Percentiles rank a stretch among this genome's conserved stretches.
Conservation (phyloP, 2,797 vertebrate genomes). For the Pteronotus mesoamericanus region DNA sequence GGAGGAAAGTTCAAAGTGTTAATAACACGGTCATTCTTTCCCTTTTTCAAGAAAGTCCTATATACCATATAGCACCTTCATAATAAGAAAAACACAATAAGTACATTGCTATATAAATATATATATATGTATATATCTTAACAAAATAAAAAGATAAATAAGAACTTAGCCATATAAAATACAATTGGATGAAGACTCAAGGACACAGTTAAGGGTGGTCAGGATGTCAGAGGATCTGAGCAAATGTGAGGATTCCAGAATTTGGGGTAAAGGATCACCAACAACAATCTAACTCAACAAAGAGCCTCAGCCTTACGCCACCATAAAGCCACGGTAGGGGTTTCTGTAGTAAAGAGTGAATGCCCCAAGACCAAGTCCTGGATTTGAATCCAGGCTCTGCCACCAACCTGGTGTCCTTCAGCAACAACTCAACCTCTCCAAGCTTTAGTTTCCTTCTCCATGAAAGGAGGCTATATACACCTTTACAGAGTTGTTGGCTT, state of each 20-base stretch:
- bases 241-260: not conserved
- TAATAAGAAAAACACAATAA: not conserved
- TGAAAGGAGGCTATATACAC: not conserved
- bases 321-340: fast-evolving
- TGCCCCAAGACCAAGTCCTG: not conserved
- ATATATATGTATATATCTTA: no score
- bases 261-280: not conserved
- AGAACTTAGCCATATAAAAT: not conserved
- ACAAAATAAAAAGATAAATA: not conserved
- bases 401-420: not conserved
- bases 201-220: not conserved
- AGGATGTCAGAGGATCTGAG: not conserved
- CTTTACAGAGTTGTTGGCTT: not conserved
- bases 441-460: not conserved
- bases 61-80: not conserved
- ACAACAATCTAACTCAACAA: not conserved
- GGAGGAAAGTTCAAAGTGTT: not conserved
- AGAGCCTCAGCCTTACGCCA: not conserved
- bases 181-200: not conserved
- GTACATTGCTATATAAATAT: not conserved
- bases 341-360: not conserved
- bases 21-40: not conserved
- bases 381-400: not conserved
- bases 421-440: not conserved
- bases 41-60: not conserved